These are phyloP conservation scores for Todiramphus chloris DNA, from an alignment of 2,113 vertebrate species.

Conservation along the genomic window DNA sequence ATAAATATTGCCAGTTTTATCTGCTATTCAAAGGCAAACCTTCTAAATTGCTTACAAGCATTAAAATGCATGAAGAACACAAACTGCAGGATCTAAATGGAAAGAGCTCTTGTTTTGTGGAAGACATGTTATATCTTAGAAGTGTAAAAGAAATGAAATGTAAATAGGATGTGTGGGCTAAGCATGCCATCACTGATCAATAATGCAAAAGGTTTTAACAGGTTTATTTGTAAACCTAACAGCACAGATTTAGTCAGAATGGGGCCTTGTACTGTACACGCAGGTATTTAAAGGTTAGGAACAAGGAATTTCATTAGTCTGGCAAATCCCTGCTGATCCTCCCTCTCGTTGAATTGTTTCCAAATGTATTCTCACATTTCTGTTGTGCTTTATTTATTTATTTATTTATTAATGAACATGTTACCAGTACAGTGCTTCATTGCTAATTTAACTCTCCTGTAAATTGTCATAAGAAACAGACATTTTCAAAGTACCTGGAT, in stretches of 20 bases:
- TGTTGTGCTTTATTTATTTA: neutral
- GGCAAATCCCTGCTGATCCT: slow-evolving; percentile 7
- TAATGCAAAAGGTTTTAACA: slow-evolving; percentile 48
- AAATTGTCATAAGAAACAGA: neutral
- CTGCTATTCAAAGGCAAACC: slow-evolving; percentile 7
- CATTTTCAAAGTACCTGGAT: neutral
- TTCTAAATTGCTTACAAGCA: slow-evolving; percentile 13
- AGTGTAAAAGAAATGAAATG: slow-evolving; percentile 19
- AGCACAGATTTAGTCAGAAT: neutral
- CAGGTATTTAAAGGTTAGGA: slow-evolving; percentile 32
- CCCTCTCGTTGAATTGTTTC: slow-evolving; percentile 18
- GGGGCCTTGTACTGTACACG: neutral
- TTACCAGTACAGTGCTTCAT: neutral
- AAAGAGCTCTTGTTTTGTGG: slow-evolving; percentile 1
- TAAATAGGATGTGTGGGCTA: neutral
- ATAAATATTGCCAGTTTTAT: slow-evolving; percentile 57
- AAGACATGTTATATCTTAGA: neutral
- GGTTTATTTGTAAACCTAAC: slow-evolving; percentile 40
- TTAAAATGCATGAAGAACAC: slow-evolving; percentile 16
- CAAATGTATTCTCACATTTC: neutral
- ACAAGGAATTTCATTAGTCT: slow-evolving; percentile 23
- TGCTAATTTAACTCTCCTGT: slow-evolving; percentile 5
- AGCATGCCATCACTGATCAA: slow-evolving; percentile 36
- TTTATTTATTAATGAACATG: neutral
- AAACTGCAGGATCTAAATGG: neutral